Base-by-base conservation (phyloP, 92 coral and sea anemone species). In the Actinostola sp. region DNA sequence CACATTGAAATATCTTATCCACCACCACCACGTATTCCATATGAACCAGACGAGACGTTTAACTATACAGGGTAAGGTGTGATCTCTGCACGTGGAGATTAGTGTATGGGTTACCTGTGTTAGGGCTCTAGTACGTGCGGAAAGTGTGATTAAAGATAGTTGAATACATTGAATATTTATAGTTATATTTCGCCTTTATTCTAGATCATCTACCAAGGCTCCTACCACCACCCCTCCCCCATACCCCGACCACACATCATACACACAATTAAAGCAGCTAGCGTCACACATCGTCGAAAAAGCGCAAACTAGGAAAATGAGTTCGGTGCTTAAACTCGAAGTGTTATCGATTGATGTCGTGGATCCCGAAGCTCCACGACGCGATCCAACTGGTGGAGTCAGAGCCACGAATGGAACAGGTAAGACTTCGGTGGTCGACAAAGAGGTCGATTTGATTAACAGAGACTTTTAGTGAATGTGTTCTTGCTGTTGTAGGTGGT, bases 381-480 rank as follows among this genome's bases (percentile, higher is more conserved):
- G 58, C 25, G 93, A 84, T 26, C 89, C 89, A 41, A 82, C 85
- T 15, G 93, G 93, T 39, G 92, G 97, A 64, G 74, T 72, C 30
- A 71, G 93, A 62, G 97, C 93, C 31, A 88, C 87, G 0, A 90
- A 90, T 33, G 97, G 61, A 67, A 77, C 89, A 36, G 97, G 97
- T 92, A 59, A 25, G 36, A n/a, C n/a, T n/a, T n/a, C n/a, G n/a
- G n/a, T n/a, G n/a, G n/a, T n/a, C n/a, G n/a, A n/a, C n/a, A n/a
- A n/a, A n/a, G n/a, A n/a, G n/a, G n/a, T n/a, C n/a, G n/a, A n/a
- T n/a, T n/a, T n/a, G n/a, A n/a, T n/a, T n/a, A 36, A 36, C 42
- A 36, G 4, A 36, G 4, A 4, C 11, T 36, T 36, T 36, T 36
- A 4, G 4, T 36, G 42, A n/a, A n/a, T n/a, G 4, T 36, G 4